A percentile compares a stretch with the other conserved stretches of the same genome.
Evolutionary conservation across 2,888 invertebrate species (phyloP).

Genomic region (Germaria angustata): DNA sequence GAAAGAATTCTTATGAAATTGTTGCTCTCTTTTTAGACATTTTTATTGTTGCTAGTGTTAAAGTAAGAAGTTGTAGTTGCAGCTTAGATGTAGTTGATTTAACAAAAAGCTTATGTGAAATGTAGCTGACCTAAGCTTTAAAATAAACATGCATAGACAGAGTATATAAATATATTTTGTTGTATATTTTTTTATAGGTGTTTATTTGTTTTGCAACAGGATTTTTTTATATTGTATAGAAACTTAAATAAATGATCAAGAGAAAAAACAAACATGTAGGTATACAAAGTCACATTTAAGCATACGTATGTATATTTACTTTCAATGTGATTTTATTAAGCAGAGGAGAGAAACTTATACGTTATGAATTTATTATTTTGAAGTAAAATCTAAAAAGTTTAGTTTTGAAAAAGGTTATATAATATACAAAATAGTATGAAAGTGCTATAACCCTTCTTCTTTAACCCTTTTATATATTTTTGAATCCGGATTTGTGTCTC

Average conservation of each 20-base stretch:
- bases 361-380: neutral
- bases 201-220: neutral
- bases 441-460: no score
- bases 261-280: slow-evolving; percentile 11
- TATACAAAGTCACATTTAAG: neutral
- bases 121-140: slow-evolving; percentile 77
- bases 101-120: slow-evolving; percentile 73
- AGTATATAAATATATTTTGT: slow-evolving; percentile 26
- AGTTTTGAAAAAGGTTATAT: neutral
- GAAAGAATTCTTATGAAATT: slow-evolving; percentile 16
- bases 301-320: neutral
- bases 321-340: neutral
- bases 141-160: slow-evolving; percentile 70
- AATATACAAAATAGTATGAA: no score
- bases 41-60: slow-evolving; percentile 29
- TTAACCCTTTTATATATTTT: no score
- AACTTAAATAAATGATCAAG: slow-evolving; percentile 49
- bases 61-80: slow-evolving; percentile 34
- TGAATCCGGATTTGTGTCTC: no score
- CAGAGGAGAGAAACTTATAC: neutral
- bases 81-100: slow-evolving; percentile 54
- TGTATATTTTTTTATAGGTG: neutral
- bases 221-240: slow-evolving; percentile 12
- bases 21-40: slow-evolving; percentile 7
- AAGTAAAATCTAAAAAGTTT: neutral